phyloP scores from a whole-genome alignment of 2,888 invertebrate genomes.

The Monoplex corrugatus region DNA sequence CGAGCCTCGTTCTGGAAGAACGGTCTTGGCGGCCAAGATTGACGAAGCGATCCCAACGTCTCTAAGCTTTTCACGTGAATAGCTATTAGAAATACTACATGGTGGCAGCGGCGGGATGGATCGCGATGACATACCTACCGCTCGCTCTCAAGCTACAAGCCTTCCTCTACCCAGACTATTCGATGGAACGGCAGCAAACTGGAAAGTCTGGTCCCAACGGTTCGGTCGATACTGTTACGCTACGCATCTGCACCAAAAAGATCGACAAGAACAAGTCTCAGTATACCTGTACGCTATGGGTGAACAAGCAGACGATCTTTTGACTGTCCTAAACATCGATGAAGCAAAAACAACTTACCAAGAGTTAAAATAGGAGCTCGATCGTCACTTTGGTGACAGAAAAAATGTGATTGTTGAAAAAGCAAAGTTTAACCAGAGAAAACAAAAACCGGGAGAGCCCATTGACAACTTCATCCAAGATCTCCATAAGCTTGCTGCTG shows the following conservation, averaged over 20 bases:
- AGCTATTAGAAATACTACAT: too few species aligned
- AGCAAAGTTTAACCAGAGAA: conserved; percentile 31
- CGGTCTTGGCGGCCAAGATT: too few species aligned
- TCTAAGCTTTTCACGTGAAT: too few species aligned
- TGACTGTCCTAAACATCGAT: not conserved
- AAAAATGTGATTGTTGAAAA: conserved; percentile 15
- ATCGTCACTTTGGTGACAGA: not conserved
- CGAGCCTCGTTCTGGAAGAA: too few species aligned
- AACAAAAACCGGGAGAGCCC: conserved; percentile 16
- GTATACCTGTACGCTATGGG: not conserved
- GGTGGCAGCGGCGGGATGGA: not conserved
- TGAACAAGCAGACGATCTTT: not conserved
- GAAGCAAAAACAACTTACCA: not conserved
- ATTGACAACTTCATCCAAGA: conserved; percentile 21
- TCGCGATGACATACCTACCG: not conserved
- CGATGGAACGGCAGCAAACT: not conserved
- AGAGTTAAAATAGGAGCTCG: not conserved
- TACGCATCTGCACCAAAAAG: not conserved
- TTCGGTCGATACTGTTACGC: not conserved
- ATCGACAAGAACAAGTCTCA: not conserved
- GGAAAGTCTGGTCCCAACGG: conserved; percentile 12
- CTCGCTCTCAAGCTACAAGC: not conserved
- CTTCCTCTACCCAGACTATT: not conserved
- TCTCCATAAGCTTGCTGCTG: conserved; percentile 23
- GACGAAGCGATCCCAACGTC: too few species aligned